Evolutionary conservation across 2,888 invertebrate genomes (phyloP).

Genomic region (Muschampia plurimacula): DNA sequence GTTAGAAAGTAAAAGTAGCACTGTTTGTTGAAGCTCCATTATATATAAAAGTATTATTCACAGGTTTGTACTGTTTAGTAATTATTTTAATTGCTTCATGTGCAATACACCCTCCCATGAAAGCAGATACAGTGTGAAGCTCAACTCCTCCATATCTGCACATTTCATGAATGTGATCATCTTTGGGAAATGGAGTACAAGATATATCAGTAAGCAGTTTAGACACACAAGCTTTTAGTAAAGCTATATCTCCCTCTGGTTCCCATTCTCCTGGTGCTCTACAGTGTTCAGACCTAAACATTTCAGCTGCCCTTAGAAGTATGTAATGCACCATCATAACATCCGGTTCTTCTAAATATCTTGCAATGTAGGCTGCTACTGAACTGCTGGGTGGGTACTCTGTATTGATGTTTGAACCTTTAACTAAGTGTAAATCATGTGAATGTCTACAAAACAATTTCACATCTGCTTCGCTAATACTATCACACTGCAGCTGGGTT

Average conservation of each 20-base stretch:
- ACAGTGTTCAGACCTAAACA: conserved; percentile 95
- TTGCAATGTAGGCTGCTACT: conserved; percentile 85
- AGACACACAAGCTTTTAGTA: conserved; percentile 90
- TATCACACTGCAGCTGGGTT: conserved; percentile 91
- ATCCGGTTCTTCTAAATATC: conserved; percentile 92
- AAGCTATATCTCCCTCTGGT: conserved; percentile 95
- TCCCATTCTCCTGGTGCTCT: conserved; percentile 96
- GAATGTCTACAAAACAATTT: conserved; percentile 96
- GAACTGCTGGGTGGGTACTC: conserved; percentile 91
- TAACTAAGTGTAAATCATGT: conserved; percentile 90
- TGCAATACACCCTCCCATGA: conserved; percentile 95
- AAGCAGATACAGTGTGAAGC: conserved; percentile 97
- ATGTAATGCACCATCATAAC: conserved; percentile 96
- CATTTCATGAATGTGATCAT: conserved; percentile 97
- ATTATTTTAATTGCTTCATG: conserved; percentile 98
- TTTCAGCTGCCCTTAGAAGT: conserved; percentile 95
- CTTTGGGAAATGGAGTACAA: conserved; percentile 91
- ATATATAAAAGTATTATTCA: conserved; percentile 98
- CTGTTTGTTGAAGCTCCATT: conserved; percentile 96
- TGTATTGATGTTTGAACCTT: conserved; percentile 92
- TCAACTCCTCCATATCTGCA: conserved; percentile 98
- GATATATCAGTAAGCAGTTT: conserved; percentile 95
- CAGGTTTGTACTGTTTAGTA: conserved; percentile 97
- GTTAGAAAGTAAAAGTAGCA: conserved; percentile 91
- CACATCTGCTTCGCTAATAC: conserved; percentile 92